Evolutionary conservation across 2,888 invertebrate genomes (phyloP).

Genomic region (Gandaritis pyraliata): DNA sequence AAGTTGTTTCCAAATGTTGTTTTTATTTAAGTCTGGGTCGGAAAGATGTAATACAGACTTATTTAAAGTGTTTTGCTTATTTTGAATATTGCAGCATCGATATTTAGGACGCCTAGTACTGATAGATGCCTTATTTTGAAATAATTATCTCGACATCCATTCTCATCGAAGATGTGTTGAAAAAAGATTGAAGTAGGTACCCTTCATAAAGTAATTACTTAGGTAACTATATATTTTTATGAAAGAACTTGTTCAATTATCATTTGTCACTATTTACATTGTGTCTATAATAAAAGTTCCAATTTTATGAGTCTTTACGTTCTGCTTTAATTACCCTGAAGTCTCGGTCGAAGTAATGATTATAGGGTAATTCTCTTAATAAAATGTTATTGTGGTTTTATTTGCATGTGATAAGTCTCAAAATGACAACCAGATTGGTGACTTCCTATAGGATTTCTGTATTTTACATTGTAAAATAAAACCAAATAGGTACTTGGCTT

Average conservation of each 20-base stretch:
- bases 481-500: too few species aligned
- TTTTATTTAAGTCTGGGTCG: not conserved
- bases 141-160: too few species aligned
- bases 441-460: too few species aligned
- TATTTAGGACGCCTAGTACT: too few species aligned
- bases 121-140: too few species aligned
- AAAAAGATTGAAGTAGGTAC: not conserved
- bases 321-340: slow-evolving; percentile 37
- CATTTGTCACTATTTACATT: slow-evolving; percentile 27
- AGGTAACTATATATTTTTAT: slow-evolving; percentile 3
- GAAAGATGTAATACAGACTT: not conserved
- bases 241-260: slow-evolving; percentile 20
- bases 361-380: slow-evolving; percentile 5
- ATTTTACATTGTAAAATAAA: too few species aligned
- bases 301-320: slow-evolving; percentile 19
- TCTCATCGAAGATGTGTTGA: too few species aligned
- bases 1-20: not conserved
- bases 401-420: too few species aligned
- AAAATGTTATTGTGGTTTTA: too few species aligned
- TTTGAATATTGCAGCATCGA: too few species aligned
- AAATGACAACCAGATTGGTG: too few species aligned
- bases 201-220: not conserved
- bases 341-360: slow-evolving; percentile 40
- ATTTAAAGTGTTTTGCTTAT: too few species aligned
- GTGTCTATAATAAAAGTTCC: slow-evolving; percentile 16